Evolutionary conservation across 2,888 invertebrate species (phyloP).

Genomic region (Hydroisotoma schaefferi): DNA sequence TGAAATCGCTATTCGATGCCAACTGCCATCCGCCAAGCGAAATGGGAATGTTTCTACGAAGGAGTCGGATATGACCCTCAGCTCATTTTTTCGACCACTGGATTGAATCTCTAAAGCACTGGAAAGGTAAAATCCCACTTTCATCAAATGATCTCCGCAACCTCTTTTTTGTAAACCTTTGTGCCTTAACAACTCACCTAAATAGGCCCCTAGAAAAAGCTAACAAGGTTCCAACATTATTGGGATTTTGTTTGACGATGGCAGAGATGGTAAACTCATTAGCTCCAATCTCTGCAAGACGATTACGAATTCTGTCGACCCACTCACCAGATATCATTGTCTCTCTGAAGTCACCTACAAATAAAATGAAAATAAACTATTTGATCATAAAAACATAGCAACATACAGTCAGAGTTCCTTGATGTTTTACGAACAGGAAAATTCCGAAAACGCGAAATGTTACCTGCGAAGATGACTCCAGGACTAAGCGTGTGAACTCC

Average conservation of each 20-base stretch:
- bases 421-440: not conserved
- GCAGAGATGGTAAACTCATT: slow-evolving; percentile 67
- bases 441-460: slow-evolving; percentile 38
- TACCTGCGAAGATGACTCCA: slow-evolving; percentile 72
- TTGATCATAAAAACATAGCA: not conserved
- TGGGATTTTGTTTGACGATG: slow-evolving; percentile 70
- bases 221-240: slow-evolving; percentile 77
- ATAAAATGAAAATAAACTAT: not conserved
- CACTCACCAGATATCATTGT: slow-evolving; percentile 48
- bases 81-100: slow-evolving; percentile 80
- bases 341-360: slow-evolving; percentile 48
- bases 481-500: slow-evolving; percentile 68
- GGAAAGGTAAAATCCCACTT: slow-evolving; percentile 49
- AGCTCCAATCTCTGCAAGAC: slow-evolving; percentile 43
- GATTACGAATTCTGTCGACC: slow-evolving; percentile 48
- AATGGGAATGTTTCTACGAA: slow-evolving; percentile 79
- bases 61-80: slow-evolving; percentile 76
- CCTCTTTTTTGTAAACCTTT: not conserved
- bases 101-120: slow-evolving; percentile 90
- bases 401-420: not conserved
- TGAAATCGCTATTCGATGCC: slow-evolving; percentile 80
- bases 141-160: not conserved
- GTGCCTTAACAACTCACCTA: slow-evolving; percentile 63
- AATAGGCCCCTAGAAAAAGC: slow-evolving; percentile 77
- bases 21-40: slow-evolving; percentile 78